phyloP scores from a whole-genome alignment of 2,113 vertebrate species.

The Sus scrofa region DNA sequence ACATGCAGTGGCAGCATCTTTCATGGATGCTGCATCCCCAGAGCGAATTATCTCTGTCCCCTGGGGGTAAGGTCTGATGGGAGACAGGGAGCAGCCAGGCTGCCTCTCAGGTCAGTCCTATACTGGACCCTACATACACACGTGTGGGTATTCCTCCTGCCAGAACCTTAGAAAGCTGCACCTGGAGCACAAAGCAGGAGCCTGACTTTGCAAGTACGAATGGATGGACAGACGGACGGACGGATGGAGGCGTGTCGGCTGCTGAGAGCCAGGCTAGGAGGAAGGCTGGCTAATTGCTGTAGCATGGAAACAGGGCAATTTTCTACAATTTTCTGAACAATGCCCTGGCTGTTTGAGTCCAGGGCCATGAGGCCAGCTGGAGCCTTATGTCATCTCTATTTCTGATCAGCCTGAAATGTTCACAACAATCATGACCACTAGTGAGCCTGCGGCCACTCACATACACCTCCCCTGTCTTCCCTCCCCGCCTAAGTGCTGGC shows the following conservation, averaged over 20 bases:
- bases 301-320: constrained; percentile 70
- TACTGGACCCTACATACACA: neutral
- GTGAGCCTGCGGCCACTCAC: rapidly evolving
- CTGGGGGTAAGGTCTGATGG: neutral
- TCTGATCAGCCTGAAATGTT: constrained; percentile 78
- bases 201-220: neutral
- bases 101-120: neutral
- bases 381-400: constrained; percentile 69
- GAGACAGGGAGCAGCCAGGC: too few species aligned
- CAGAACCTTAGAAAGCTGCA: neutral
- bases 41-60: rapidly evolving
- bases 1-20: rapidly evolving
- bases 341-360: constrained; percentile 55
- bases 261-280: neutral
- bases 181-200: neutral
- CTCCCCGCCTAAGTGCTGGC: neutral
- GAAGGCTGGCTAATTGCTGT: constrained; percentile 69
- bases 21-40: neutral
- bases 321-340: constrained; percentile 80
- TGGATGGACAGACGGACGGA: neutral
- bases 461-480: neutral
- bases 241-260: neutral
- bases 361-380: constrained; percentile 67
- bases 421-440: constrained; percentile 66
- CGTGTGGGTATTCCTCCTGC: neutral